phyloP scores from a whole-genome alignment of 1,140 invertebrate genomes.

The Polyergus mexicanus region DNA sequence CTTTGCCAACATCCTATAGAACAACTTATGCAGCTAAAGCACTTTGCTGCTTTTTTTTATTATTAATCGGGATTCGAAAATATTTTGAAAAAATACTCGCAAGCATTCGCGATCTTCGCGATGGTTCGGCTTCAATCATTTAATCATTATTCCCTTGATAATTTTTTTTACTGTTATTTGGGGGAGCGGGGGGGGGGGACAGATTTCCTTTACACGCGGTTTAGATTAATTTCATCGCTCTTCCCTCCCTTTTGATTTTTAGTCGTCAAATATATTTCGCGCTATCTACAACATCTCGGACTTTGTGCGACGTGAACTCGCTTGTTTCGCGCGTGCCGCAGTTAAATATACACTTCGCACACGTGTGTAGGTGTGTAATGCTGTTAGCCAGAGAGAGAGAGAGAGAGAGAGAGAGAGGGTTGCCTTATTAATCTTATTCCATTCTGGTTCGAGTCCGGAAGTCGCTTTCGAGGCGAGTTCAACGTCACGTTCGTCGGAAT shows the following conservation, averaged over 20 bases:
- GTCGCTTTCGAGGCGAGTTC: slow-evolving; percentile 36
- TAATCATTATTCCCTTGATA: neutral
- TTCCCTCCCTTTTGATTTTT: neutral
- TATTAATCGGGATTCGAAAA: neutral
- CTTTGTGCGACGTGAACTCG: slow-evolving; percentile 24
- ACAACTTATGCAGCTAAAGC: neutral
- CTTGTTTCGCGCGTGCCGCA: neutral
- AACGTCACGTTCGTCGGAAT: slow-evolving; percentile 41
- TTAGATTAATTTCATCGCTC: neutral
- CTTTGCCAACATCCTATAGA: neutral
- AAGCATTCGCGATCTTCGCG: too few species aligned
- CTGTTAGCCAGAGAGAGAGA: neutral
- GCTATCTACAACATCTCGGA: neutral
- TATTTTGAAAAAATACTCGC: too few species aligned
- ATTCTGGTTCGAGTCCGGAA: slow-evolving; percentile 56
- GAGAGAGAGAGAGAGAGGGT: neutral
- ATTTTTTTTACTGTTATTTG: neutral
- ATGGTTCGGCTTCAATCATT: too few species aligned
- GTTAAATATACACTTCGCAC: slow-evolving; percentile 60
- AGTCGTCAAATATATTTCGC: neutral
- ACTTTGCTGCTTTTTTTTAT: neutral
- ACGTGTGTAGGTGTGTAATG: slow-evolving; percentile 41
- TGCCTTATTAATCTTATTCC: slow-evolving; percentile 54
- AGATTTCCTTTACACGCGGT: neutral
- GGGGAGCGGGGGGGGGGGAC: too few species aligned